Evolutionary conservation across 2,888 invertebrate genomes (phyloP).

Genomic region (Iphiclides podalirius): DNA sequence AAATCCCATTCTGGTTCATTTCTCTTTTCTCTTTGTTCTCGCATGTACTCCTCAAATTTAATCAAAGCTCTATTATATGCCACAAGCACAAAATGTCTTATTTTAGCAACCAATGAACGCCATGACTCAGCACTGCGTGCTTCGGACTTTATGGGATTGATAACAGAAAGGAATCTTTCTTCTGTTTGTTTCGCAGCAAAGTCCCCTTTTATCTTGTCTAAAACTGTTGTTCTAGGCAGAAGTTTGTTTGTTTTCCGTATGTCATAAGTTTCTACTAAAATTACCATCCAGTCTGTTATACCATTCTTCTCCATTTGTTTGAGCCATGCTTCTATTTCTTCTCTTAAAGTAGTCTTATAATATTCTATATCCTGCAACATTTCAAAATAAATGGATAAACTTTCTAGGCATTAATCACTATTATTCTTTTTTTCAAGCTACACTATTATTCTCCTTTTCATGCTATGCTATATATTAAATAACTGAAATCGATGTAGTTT

Average conservation of each 20-base stretch:
- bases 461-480: too few species aligned
- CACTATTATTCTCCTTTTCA: too few species aligned
- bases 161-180: conserved; percentile 92
- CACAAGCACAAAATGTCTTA: conserved; percentile 90
- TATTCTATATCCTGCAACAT: conserved; percentile 88
- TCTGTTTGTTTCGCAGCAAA: conserved; percentile 93
- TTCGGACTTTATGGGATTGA: conserved; percentile 94
- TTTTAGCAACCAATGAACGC: conserved; percentile 89
- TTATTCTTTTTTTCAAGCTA: too few species aligned
- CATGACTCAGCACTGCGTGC: conserved; percentile 94
- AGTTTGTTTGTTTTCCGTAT: conserved; percentile 94
- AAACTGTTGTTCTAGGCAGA: conserved; percentile 93
- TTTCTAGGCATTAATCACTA: too few species aligned
- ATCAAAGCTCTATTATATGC: conserved; percentile 93
- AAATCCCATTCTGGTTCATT: conserved; percentile 97
- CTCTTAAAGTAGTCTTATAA: conserved; percentile 92
- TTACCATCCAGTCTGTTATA: conserved; percentile 95
- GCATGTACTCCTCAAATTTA: conserved; percentile 93
- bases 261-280: conserved; percentile 95
- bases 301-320: conserved; percentile 86
- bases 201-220: conserved; percentile 96
- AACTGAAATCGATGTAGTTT: too few species aligned
- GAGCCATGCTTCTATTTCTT: conserved; percentile 94
- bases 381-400: too few species aligned
- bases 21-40: conserved; percentile 93